Conservation (phyloP, 2,797 vertebrate species). For the Scarus forsteni region DNA sequence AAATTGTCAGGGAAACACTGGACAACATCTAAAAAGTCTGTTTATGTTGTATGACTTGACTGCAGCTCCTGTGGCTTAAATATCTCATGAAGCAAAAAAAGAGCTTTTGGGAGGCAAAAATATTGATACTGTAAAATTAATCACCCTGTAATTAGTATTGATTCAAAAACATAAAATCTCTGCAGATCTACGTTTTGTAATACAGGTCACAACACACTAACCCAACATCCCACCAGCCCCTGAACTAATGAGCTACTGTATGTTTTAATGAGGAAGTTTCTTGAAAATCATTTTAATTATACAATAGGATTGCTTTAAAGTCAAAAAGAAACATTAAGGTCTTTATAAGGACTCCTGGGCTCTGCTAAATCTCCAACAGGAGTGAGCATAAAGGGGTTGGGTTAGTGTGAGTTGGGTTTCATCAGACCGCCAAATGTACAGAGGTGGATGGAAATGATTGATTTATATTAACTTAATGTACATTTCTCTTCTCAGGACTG, state of each 20-base stretch:
- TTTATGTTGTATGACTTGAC: neutral
- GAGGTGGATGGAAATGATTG: conserved; percentile 41
- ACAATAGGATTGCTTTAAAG: conserved; percentile 7
- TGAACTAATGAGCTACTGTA: conserved; percentile 11
- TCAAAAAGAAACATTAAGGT: conserved; percentile 17
- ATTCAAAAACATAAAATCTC: conserved; percentile 14
- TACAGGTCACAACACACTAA: conserved; percentile 3
- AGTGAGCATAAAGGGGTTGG: neutral
- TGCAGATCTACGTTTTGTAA: conserved; percentile 9
- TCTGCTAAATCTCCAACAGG: neutral
- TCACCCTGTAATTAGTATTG: conserved; percentile 10
- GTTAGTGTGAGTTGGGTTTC: neutral
- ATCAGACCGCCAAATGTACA: conserved; percentile 38
- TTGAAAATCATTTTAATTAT: conserved; percentile 17
- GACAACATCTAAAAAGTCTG: no score
- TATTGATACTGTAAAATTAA: conserved; percentile 2
- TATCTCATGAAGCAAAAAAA: neutral
- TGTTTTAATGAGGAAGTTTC: conserved; percentile 31
- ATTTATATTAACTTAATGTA: conserved; percentile 39
- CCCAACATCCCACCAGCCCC: conserved; percentile 18
- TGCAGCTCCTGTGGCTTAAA: conserved; percentile 10
- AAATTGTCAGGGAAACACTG: no score
- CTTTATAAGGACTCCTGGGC: conserved; percentile 9
- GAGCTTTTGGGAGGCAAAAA: conserved; percentile 1
- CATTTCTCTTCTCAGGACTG: conserved; percentile 14